These are phyloP conservation scores for Cyprinella venusta DNA, from an alignment of 2,797 vertebrate species.

Conservation along the genomic window DNA sequence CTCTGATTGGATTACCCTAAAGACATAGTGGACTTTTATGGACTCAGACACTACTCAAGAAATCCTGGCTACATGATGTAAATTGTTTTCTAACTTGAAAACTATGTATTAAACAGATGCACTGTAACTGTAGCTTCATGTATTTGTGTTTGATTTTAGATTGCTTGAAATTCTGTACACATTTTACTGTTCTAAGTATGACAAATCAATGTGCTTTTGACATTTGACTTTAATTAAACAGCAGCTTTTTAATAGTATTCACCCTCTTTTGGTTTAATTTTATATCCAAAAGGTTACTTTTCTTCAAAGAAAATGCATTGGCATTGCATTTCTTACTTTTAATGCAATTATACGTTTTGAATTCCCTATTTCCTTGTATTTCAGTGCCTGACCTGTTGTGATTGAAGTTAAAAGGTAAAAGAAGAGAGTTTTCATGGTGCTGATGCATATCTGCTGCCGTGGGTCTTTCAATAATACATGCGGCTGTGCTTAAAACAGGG, in stretches of 20 bases:
- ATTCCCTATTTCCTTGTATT: slow-evolving; percentile 18
- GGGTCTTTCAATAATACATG: slow-evolving; percentile 58
- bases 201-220: slow-evolving; percentile 38
- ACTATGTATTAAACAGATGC: slow-evolving; percentile 2
- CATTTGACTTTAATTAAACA: slow-evolving; percentile 43
- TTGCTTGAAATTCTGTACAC: slow-evolving; percentile 30
- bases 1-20: slow-evolving; percentile 87
- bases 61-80: slow-evolving; percentile 57
- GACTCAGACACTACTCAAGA: slow-evolving; percentile 71
- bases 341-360: slow-evolving; percentile 20
- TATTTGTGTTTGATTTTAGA: slow-evolving; percentile 42
- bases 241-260: slow-evolving; percentile 48
- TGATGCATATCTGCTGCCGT: slow-evolving; percentile 50
- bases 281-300: not conserved
- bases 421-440: slow-evolving; percentile 33
- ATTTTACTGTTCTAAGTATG: slow-evolving; percentile 15
- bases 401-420: slow-evolving; percentile 35
- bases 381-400: slow-evolving; percentile 28
- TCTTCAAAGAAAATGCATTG: not conserved
- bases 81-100: slow-evolving; percentile 13
- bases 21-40: slow-evolving; percentile 85
- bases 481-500: slow-evolving; percentile 43
- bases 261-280: slow-evolving; percentile 1
- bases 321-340: slow-evolving; percentile 5
- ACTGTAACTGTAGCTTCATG: slow-evolving; percentile 12